phyloP scores from a whole-genome alignment of 2,888 invertebrate species.

The Luffia ferchaultella region DNA sequence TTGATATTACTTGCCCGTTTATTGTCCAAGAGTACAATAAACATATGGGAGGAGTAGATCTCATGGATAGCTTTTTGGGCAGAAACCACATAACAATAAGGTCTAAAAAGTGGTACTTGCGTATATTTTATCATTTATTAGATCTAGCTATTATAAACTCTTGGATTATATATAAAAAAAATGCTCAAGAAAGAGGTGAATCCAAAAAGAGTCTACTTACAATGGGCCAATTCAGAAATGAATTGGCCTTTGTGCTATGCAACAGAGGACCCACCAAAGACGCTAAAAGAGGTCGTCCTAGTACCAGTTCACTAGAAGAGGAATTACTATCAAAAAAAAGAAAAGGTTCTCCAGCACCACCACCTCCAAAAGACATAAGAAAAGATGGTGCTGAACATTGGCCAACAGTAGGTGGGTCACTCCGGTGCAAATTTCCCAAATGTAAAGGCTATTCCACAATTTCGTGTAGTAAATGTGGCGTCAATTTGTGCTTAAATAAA shows the following conservation, averaged over 20 bases:
- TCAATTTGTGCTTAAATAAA: no score
- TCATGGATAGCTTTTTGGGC: constrained; percentile 27
- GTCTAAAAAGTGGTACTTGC: constrained; percentile 29
- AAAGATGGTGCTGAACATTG: no score
- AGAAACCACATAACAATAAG: constrained; percentile 23
- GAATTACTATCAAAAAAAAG: no score
- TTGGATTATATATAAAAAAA: constrained; percentile 23
- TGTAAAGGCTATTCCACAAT: no score
- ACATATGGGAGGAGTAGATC: constrained; percentile 31
- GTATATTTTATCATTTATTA: constrained; percentile 27
- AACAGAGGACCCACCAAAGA: constrained; percentile 27
- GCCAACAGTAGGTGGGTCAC: no score
- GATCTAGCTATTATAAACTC: constrained; percentile 25
- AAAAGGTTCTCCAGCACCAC: no score
- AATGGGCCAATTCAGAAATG: constrained; percentile 24
- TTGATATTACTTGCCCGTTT: constrained; percentile 27
- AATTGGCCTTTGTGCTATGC: constrained; percentile 30
- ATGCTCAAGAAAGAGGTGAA: constrained; percentile 23
- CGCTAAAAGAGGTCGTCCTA: no score
- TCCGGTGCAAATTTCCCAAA: no score
- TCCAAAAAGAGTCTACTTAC: constrained; percentile 24
- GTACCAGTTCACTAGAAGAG: no score
- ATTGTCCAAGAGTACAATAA: constrained; percentile 28
- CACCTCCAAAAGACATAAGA: no score
- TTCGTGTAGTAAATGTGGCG: no score